phyloP scores from a whole-genome alignment of 92 coral and sea anemone species.

The Zoanthus solanderi region DNA sequence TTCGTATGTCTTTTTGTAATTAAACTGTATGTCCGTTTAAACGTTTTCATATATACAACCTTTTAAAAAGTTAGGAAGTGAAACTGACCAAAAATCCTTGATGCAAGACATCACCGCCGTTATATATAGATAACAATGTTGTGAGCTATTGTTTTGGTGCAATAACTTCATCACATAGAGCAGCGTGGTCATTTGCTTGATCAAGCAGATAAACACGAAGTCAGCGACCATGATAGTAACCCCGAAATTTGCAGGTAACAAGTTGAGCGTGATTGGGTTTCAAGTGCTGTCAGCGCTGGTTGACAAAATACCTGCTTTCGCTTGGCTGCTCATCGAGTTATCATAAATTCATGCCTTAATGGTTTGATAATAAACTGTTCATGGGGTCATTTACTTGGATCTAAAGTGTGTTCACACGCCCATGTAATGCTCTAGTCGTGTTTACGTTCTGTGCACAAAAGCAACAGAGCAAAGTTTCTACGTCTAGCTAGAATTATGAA shows the following conservation, averaged over 20 bases:
- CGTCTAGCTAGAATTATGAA: too few relatives aligned
- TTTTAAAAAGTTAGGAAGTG: too few relatives aligned
- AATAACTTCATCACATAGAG: not conserved
- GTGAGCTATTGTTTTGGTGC: not conserved
- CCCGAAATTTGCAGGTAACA: constrained; percentile 25
- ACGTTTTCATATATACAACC: too few relatives aligned
- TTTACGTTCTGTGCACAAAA: constrained; percentile 13
- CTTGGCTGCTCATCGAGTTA: constrained; percentile 16
- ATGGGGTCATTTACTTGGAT: constrained; percentile 31
- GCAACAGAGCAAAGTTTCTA: not conserved
- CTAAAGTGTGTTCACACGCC: constrained; percentile 7
- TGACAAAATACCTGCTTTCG: constrained; percentile 24
- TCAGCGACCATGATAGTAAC: constrained; percentile 15
- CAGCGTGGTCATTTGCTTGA: not conserved
- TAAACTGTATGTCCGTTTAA: too few relatives aligned
- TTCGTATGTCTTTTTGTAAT: too few relatives aligned
- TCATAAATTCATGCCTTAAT: constrained; percentile 50
- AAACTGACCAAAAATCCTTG: too few relatives aligned
- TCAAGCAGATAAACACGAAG: not conserved
- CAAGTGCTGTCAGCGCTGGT: constrained; percentile 4
- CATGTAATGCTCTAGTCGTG: constrained; percentile 1
- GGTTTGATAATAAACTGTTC: constrained; percentile 44
- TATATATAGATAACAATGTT: not conserved
- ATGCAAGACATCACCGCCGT: not conserved
- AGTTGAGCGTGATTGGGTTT: not conserved